A percentile compares a stretch with the other conserved stretches of the same genome.
These are phyloP conservation scores for Kuschelorhynchus macadamiae DNA, from an alignment of 2,888 invertebrate genomes.

Conservation along the genomic window DNA sequence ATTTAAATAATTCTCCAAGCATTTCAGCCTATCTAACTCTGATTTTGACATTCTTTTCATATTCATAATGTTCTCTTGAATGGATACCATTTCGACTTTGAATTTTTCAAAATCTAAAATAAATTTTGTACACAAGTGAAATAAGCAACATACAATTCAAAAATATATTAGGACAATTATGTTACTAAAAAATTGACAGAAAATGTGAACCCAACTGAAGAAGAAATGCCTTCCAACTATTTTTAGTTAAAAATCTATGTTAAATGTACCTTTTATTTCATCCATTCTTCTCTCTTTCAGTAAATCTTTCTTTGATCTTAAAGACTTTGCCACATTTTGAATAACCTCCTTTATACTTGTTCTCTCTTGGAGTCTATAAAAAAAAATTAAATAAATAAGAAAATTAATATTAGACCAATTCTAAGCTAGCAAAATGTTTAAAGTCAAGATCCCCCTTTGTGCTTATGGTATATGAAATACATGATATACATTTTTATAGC, in stretches of 20 bases:
- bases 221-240: slow-evolving; percentile 62
- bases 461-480: no score
- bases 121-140: slow-evolving; percentile 22
- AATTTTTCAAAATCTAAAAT: slow-evolving; percentile 60
- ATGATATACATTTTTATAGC: no score
- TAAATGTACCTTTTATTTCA: slow-evolving; percentile 47
- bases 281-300: slow-evolving; percentile 52
- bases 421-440: no score
- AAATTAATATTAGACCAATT: not conserved
- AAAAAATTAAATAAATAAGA: not conserved
- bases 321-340: slow-evolving; percentile 47
- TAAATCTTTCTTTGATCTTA: slow-evolving; percentile 53
- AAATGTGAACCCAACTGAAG: no score
- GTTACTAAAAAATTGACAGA: no score
- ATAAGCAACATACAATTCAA: no score
- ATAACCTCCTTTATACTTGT: slow-evolving; percentile 49
- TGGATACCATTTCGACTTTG: slow-evolving; percentile 60
- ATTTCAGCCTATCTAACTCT: slow-evolving; percentile 54
- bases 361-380: slow-evolving; percentile 43
- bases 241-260: slow-evolving; percentile 59
- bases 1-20: slow-evolving; percentile 56
- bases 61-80: slow-evolving; percentile 61
- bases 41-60: slow-evolving; percentile 54
- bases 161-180: no score
- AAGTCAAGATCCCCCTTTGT: no score